Base-by-base conservation (phyloP, 2,888 invertebrate genomes). In the Cephalotes varians region DNA sequence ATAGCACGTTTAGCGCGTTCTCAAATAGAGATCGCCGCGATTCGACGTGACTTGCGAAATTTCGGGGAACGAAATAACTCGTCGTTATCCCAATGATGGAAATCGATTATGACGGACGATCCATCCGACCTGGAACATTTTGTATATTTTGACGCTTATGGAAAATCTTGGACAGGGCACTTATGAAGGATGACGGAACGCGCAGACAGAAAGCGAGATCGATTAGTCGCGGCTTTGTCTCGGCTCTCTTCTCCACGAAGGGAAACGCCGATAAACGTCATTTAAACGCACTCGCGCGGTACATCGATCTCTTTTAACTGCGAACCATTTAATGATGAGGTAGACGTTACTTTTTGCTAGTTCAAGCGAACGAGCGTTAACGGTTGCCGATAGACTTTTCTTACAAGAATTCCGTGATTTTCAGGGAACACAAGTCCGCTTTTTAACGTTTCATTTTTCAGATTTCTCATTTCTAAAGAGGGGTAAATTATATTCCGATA, bases 21-120 rank as follows among this genome's bases (percentile, higher is more conserved):
- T 34, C 25, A 47, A 18, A 47, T 47, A 64, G 47, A 40, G 40
- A 72, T 56, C 72, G 37, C 64, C 21, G 64, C 69, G 56, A 44
- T 69, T 44, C 37, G n/a, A 34, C 15, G 64, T 83, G 71, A 83
- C 81, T 83, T 54, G 82, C 49, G 28, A 74, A 67, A 82, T 80
- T 82, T 71, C 40, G 9, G 21, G 25, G n/a, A 18, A n/a, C 37
- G 64, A 62, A 64, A 69, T 60, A 54, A 64, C 62, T 18, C 54
- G 56, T 56, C 72, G 80, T 64, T 72, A 72, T 72, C 47, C 71
- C 44, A 64, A 47, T 49, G 82, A 62, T 69, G 54, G 44, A n/a
- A 62, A 69, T 49, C 34, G 82, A 85, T 82, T 86, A 83, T 85
- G 82, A 86, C 80, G 82, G 65, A 85, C 77, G 79, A 85, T 74